Evolutionary conservation across 2,888 invertebrate species (phyloP).

Genomic region (Cyaniris semiargus): DNA sequence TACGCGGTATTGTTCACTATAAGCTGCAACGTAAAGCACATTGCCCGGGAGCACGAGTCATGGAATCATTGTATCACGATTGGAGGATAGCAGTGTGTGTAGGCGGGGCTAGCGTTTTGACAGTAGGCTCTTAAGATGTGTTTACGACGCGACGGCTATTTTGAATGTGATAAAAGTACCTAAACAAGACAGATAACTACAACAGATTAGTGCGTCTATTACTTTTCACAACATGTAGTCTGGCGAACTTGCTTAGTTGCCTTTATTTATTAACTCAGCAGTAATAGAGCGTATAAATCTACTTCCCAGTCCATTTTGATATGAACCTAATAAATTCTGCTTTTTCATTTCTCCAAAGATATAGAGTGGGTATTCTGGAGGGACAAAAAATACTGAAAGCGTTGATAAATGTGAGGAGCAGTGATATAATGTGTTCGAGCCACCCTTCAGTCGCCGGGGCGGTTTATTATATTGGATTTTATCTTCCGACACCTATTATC

Average conservation of each 20-base stretch:
- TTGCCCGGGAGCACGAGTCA: no score
- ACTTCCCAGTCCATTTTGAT: neutral
- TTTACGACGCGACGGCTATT: neutral
- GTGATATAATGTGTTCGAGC: neutral
- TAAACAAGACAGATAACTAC: neutral
- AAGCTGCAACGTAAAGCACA: no score
- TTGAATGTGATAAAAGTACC: neutral
- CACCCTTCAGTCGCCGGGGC: conserved; percentile 6
- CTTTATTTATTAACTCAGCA: neutral
- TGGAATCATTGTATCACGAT: no score
- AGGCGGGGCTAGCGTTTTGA: no score
- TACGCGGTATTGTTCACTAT: no score
- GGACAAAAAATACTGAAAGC: conserved; percentile 1
- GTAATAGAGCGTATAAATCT: neutral
- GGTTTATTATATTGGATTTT: conserved; percentile 14
- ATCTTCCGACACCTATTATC: neutral
- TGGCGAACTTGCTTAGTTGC: neutral
- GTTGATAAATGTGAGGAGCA: conserved; percentile 6
- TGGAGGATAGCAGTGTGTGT: no score
- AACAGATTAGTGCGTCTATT: neutral
- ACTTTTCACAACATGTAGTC: neutral
- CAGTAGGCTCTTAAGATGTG: no score
- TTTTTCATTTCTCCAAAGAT: neutral
- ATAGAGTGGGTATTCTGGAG: neutral
- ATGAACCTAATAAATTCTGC: neutral